A percentile compares a stretch with the other conserved stretches of the same genome.
Conservation (phyloP, 2,888 invertebrate genomes). For the Lottia gigantea region DNA sequence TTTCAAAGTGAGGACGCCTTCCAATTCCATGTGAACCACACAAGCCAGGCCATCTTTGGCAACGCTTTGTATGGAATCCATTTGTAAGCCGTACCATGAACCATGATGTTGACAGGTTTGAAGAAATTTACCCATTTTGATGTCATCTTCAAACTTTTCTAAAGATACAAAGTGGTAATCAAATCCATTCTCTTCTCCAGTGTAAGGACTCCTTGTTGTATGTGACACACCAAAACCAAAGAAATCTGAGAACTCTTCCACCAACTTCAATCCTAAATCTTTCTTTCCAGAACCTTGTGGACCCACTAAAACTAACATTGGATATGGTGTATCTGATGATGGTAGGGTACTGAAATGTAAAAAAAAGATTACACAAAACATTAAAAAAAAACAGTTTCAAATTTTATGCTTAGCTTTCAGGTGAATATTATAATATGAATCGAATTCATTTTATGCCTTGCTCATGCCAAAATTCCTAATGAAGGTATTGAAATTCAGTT, state of each 20-base stretch:
- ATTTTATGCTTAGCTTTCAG: no score
- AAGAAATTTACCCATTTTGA: constrained; percentile 66
- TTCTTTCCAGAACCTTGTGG: constrained; percentile 67
- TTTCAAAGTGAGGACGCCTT: constrained; percentile 67
- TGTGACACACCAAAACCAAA: constrained; percentile 66
- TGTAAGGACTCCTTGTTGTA: constrained; percentile 59
- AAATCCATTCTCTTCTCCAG: constrained; percentile 58
- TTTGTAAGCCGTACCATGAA: constrained; percentile 65
- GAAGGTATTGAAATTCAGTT: not conserved
- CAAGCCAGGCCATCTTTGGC: constrained; percentile 67
- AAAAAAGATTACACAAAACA: no score
- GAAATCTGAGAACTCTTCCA: constrained; percentile 67
- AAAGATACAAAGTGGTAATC: constrained; percentile 63
- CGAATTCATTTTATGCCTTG: no score
- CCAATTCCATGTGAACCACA: constrained; percentile 68
- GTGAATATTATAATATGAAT: no score
- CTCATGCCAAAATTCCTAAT: not conserved
- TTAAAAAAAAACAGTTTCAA: not conserved
- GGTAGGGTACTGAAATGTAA: constrained; percentile 60
- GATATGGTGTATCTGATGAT: constrained; percentile 67
- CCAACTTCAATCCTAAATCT: constrained; percentile 64
- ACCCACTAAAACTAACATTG: constrained; percentile 67
- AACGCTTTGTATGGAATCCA: constrained; percentile 64
- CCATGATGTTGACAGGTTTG: constrained; percentile 62
- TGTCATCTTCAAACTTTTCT: constrained; percentile 64